Evolutionary conservation across 2,888 invertebrate species (phyloP), one percentile per base, ranked within the genome.

Genomic region (Spisula subtruncata): DNA sequence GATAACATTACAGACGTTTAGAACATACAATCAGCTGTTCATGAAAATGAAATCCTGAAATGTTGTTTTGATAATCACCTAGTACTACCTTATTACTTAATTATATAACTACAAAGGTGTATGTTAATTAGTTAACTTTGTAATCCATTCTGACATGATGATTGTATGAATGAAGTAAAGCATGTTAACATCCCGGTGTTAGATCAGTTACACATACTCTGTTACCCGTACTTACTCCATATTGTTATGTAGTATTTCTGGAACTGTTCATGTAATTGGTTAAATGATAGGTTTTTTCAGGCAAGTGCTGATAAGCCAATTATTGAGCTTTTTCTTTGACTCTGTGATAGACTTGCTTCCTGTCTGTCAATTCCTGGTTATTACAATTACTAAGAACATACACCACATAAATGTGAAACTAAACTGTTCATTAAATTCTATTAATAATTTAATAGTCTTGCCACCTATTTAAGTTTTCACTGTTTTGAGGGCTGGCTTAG

Each of bases 281-380:
- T 66, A 25, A 66, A 66, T 25, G 60, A 66, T 25, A 66, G 60
- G 60, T 66, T 66, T 66, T n/a, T 66, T 66, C 60, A 25, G 60
- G 60, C 60, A 25, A 25, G 60, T n/a, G n/a, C 60, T 66, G 60
- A 66, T 66, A 66, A 25, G 60, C 60, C 60, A 66, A 66, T 66
- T 66, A 66, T 10, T 66, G 60, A 12, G 25, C 25, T 66, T 66
- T 66, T 56, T 56, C 56, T 56, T 56, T n/a, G n/a, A 56, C 56
- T 56, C 20, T n/a, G 60, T 66, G 60, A 66, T 66, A 66, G 60
- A n/a, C 60, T 66, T 25, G 60, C 60, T 66, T n/a, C 60, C 12
- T 66, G 25, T 66, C 60, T 66, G 60, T 10, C 25, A 25, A 0
- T 1, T 51, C 51, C 41, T 41, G 4, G n/a, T n/a, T n/a, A n/a